Evolutionary conservation across 2,113 vertebrate species (phyloP).

Genomic region (Peromyscus leucopus): DNA sequence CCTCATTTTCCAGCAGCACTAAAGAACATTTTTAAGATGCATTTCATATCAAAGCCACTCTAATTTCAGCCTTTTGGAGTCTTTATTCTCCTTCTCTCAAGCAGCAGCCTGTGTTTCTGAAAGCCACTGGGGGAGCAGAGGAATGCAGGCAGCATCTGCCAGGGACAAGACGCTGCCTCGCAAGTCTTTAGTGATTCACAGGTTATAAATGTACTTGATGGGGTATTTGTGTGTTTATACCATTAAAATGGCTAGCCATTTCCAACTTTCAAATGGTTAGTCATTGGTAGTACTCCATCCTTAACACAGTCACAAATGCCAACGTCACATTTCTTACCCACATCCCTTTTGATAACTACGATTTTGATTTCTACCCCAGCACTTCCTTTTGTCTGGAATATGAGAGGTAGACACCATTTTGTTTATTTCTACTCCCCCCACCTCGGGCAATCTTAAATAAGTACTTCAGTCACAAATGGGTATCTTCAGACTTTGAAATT

Average conservation of each 20-base stretch:
- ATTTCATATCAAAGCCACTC: slow-evolving; percentile 71
- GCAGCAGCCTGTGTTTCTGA: slow-evolving; percentile 66
- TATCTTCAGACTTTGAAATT: slow-evolving; percentile 71
- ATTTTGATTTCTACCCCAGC: slow-evolving; percentile 34
- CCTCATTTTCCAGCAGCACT: slow-evolving; percentile 59
- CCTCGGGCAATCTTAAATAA: slow-evolving; percentile 45
- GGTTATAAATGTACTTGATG: slow-evolving; percentile 64
- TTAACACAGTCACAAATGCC: slow-evolving; percentile 35
- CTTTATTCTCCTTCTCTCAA: slow-evolving; percentile 57
- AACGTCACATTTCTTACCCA: slow-evolving; percentile 14
- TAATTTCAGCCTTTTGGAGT: slow-evolving; percentile 53
- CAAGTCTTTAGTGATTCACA: slow-evolving; percentile 74
- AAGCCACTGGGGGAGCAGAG: slow-evolving; percentile 24
- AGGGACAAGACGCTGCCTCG: slow-evolving; percentile 51
- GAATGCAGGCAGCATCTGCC: slow-evolving; percentile 65
- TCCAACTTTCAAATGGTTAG: slow-evolving; percentile 64
- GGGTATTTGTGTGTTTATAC: slow-evolving; percentile 8
- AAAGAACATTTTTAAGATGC: slow-evolving; percentile 66
- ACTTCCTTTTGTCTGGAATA: not conserved
- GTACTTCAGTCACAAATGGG: slow-evolving; percentile 67
- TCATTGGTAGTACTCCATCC: slow-evolving; percentile 42
- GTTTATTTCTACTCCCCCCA: slow-evolving; percentile 59
- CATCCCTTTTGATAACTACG: slow-evolving; percentile 49
- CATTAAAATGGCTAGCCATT: slow-evolving; percentile 49
- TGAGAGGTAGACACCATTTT: slow-evolving; percentile 21